Conservation (phyloP, 1,140 invertebrate genomes). For the Drosophila erecta region DNA sequence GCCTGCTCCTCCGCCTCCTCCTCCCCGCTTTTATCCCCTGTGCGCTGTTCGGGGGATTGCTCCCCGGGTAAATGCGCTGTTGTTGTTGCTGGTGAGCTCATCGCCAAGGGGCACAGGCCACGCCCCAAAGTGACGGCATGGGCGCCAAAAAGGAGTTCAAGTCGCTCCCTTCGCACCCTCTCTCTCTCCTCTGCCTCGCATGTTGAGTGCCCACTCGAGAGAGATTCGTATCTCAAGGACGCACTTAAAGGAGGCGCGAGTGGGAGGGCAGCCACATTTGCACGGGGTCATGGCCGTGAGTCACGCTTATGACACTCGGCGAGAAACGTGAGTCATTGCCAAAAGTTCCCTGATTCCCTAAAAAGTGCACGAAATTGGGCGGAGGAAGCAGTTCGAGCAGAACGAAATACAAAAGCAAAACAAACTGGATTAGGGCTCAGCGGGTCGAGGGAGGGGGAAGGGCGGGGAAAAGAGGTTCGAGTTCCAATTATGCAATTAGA, state of each 20-base stretch:
- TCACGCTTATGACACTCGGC: constrained; percentile 42
- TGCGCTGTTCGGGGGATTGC: neutral
- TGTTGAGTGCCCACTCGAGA: constrained; percentile 46
- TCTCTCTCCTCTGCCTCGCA: neutral
- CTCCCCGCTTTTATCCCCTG: neutral
- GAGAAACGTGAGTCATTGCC: constrained; percentile 40
- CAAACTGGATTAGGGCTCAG: neutral
- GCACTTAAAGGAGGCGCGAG: constrained; percentile 8
- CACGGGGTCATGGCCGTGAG: constrained; percentile 42
- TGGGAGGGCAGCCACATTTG: constrained; percentile 1
- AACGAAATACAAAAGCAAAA: constrained; percentile 16
- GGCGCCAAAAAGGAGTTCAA: constrained; percentile 46
- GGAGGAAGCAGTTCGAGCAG: constrained; percentile 10
- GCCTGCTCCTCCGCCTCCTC: neutral
- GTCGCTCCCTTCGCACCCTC: neutral
- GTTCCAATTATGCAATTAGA: constrained; percentile 25
- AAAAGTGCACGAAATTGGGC: constrained; percentile 21
- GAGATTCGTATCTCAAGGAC: constrained; percentile 51
- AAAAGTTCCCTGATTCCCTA: constrained; percentile 20
- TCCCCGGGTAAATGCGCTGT: constrained; percentile 12
- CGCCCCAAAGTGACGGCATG: constrained; percentile 66
- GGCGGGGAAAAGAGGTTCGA: too few relatives aligned
- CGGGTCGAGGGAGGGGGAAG: neutral
- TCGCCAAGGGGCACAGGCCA: constrained; percentile 38
- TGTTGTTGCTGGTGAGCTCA: constrained; percentile 49